Evolutionary conservation across 2,113 vertebrate genomes (phyloP).

Genomic region (Gorsachius goisagi): DNA sequence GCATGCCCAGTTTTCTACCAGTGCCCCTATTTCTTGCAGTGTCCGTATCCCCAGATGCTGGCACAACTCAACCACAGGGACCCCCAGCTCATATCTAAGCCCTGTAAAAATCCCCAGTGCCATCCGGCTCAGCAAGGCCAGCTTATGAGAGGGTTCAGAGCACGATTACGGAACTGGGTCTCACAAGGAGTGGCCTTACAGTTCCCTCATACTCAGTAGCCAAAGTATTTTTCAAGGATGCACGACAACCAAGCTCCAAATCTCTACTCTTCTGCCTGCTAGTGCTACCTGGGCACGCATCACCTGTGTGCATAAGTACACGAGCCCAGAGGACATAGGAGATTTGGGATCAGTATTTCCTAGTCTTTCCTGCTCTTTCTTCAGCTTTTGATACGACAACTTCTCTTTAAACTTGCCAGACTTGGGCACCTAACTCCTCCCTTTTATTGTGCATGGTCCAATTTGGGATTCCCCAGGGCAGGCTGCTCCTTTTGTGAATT

Average conservation of each 20-base stretch:
- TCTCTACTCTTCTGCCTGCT: neutral
- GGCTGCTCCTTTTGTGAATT: neutral
- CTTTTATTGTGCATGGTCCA: neutral
- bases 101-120: neutral
- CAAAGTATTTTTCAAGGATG: neutral
- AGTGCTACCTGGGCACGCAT: neutral
- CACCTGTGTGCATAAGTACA: neutral
- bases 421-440: neutral
- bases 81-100: fast-evolving
- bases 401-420: neutral
- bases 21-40: neutral
- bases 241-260: neutral
- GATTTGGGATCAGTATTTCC: neutral
- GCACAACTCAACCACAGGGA: neutral
- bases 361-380: neutral
- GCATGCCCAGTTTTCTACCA: neutral
- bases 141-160: neutral
- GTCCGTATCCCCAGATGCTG: neutral
- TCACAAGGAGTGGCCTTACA: neutral
- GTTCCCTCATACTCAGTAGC: neutral
- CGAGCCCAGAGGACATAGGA: neutral
- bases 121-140: neutral
- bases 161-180: neutral
- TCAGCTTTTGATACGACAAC: neutral
- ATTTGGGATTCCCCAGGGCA: neutral